Conservation (phyloP, 2,888 invertebrate species). For the Archips xylosteana region DNA sequence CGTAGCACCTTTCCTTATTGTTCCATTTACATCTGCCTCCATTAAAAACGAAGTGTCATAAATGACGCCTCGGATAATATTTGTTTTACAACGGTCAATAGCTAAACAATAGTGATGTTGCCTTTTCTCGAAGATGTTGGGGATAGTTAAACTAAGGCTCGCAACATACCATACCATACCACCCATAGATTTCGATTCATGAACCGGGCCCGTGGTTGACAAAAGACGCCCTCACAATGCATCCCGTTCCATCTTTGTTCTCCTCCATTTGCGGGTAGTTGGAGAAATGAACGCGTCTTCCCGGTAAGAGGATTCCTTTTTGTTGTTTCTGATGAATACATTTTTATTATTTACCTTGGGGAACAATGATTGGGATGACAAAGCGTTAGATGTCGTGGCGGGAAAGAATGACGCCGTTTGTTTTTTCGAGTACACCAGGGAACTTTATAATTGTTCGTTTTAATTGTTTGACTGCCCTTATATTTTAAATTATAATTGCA, state of each 20-base stretch:
- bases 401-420: constrained; percentile 32
- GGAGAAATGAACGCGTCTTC: constrained; percentile 68
- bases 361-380: constrained; percentile 59
- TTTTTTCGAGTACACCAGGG: constrained; percentile 30
- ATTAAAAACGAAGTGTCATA: constrained; percentile 70
- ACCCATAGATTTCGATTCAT: constrained; percentile 63
- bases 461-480: constrained; percentile 16
- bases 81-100: constrained; percentile 63
- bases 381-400: constrained; percentile 41
- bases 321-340: constrained; percentile 71
- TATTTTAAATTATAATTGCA: constrained; percentile 4
- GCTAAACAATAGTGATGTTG: constrained; percentile 55
- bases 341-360: constrained; percentile 62
- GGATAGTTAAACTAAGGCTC: constrained; percentile 35
- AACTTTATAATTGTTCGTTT: constrained; percentile 28
- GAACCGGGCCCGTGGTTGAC: constrained; percentile 55
- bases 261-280: constrained; percentile 56
- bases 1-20: constrained; percentile 48
- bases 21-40: constrained; percentile 66
- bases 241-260: constrained; percentile 65
- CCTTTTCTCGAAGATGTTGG: constrained; percentile 38
- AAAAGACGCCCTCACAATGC: constrained; percentile 65
- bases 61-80: constrained; percentile 69
- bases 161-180: constrained; percentile 61
- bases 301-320: constrained; percentile 67